Conservation (phyloP, 2,888 invertebrate species). For the Malachius bipustulatus region DNA sequence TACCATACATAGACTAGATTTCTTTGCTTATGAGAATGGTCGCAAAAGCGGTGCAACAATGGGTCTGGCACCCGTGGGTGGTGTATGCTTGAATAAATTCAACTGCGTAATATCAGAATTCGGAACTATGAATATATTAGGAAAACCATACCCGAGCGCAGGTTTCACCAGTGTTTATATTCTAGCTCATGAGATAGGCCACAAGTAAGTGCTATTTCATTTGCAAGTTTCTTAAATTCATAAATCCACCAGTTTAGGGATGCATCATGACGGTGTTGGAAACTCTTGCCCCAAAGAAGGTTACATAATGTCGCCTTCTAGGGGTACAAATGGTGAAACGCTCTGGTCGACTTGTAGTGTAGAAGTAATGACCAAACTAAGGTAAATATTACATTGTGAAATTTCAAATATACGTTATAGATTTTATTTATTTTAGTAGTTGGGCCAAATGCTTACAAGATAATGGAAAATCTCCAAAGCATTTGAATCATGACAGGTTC, state of each 20-base stretch:
- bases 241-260: slow-evolving; percentile 51
- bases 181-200: slow-evolving; percentile 73
- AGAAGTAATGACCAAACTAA: slow-evolving; percentile 46
- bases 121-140: slow-evolving; percentile 58
- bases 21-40: slow-evolving; percentile 59
- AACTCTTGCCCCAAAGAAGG: slow-evolving; percentile 65
- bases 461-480: slow-evolving; percentile 38
- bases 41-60: slow-evolving; percentile 61
- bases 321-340: slow-evolving; percentile 66
- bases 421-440: slow-evolving; percentile 33
- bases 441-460: slow-evolving; percentile 57
- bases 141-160: slow-evolving; percentile 69
- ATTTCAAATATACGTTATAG: slow-evolving; percentile 8
- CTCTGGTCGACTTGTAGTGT: slow-evolving; percentile 69
- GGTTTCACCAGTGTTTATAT: slow-evolving; percentile 77
- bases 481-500: slow-evolving; percentile 50
- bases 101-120: slow-evolving; percentile 70
- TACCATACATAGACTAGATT: slow-evolving; percentile 63
- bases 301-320: slow-evolving; percentile 70
- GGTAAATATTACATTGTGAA: slow-evolving; percentile 38
- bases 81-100: slow-evolving; percentile 59
- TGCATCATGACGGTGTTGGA: slow-evolving; percentile 67
- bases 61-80: slow-evolving; percentile 72
- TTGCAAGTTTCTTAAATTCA: slow-evolving; percentile 7
- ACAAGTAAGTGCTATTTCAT: slow-evolving; percentile 51